Evolutionary conservation across 2,113 vertebrate genomes (phyloP), one percentile per base, ranked within the genome.

Genomic region (Tor tambroides): DNA sequence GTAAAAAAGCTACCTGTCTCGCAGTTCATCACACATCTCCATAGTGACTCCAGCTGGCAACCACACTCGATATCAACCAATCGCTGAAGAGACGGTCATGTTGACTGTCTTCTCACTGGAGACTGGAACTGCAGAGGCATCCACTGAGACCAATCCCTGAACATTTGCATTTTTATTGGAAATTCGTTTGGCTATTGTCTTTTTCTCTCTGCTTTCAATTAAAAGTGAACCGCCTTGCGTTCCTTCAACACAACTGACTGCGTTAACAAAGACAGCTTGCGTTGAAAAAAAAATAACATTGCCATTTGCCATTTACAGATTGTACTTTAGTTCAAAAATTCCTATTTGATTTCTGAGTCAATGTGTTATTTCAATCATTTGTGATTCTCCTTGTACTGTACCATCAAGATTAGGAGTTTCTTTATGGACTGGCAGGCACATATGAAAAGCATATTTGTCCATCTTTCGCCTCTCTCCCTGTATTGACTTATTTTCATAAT

Each of bases 361-460:
- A 87, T 92, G 91, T 94, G 71, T 89, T 83, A 91, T 93, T 94
- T 94, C 89, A 90, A 89, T 91, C 90, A 88, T 92, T 87, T 93
- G 90, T 91, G 90, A 86, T 88, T 93, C 92, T 92, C 89, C 78
- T 96, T 95, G 96, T 96, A 95, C 95, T 96, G 95, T 93, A 94
- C 91, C 83, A 85, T 92, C 90, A 89, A 90, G 91, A 94, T 94
- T 94, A 94, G 91, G 90, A 94, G 94, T 91, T 54, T 26, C 17
- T 35, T 71, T 32, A 80, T 17, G 17, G 65, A 71, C 56, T 17
- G 56, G 75, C 76, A 87, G 79, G 78, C 88, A 87, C 83, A 85
- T 87, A 71, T 21, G 38, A 87, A 35, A 67, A 82, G 80, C 35
- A 54, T 89, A 84, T 87, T 83, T 88, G 84, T 86, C 89, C 15